phyloP scores from a whole-genome alignment of 1,140 invertebrate species.

The Hypsibius dujardini region DNA sequence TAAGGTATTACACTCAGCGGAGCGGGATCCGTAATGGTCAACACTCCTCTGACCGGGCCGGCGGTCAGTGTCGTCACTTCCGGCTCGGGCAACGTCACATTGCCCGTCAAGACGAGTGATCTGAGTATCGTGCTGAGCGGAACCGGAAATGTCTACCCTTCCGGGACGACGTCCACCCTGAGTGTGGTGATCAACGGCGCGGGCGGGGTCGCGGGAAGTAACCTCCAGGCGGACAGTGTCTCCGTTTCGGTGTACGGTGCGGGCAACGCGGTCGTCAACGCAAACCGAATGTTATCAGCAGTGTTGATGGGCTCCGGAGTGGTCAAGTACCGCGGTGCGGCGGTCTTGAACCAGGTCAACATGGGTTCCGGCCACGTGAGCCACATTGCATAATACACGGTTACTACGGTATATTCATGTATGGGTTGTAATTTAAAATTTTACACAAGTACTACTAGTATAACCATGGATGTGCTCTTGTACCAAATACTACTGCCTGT shows the following conservation, averaged over 20 bases:
- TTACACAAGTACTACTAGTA: too few relatives aligned
- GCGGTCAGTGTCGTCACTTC: background rate
- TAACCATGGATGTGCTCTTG: too few relatives aligned
- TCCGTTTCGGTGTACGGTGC: background rate
- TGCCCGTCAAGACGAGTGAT: background rate
- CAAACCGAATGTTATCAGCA: background rate
- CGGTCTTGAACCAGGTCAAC: background rate
- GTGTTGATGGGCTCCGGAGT: background rate
- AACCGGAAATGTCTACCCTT: background rate
- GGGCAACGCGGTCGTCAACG: background rate
- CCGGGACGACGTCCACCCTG: background rate
- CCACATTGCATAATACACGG: too few relatives aligned
- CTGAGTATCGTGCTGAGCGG: background rate
- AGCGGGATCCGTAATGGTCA: background rate
- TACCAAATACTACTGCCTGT: too few relatives aligned
- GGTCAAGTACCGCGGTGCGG: background rate
- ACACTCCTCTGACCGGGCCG: background rate
- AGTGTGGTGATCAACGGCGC: slow-evolving; percentile 4
- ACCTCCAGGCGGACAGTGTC: background rate
- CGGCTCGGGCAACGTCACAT: background rate
- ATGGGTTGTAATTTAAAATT: too few relatives aligned
- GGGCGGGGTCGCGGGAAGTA: background rate
- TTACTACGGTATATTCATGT: too few relatives aligned
- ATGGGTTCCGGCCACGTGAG: background rate
- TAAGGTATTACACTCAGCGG: too few relatives aligned